phyloP scores from a whole-genome alignment of 2,888 invertebrate genomes.

The Nycteola revayana region DNA sequence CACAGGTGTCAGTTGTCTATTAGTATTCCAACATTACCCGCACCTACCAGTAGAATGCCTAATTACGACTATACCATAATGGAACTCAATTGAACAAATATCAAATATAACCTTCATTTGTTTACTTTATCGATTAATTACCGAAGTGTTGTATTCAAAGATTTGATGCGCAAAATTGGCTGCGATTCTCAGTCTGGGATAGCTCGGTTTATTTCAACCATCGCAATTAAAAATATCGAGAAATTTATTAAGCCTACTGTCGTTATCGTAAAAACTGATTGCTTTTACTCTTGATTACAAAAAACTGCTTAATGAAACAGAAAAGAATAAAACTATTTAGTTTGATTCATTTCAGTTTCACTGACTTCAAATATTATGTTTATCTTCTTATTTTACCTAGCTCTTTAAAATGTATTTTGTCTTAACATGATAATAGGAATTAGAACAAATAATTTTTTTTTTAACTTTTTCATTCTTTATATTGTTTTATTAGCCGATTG shows the following conservation, averaged over 20 bases:
- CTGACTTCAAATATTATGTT: too few relatives aligned
- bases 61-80: constrained; percentile 42
- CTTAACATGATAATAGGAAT: too few relatives aligned
- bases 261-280: constrained; percentile 1
- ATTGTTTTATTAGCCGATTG: too few relatives aligned
- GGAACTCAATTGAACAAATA: constrained; percentile 56
- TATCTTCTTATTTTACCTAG: too few relatives aligned
- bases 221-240: not conserved
- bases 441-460: too few relatives aligned
- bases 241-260: constrained; percentile 3
- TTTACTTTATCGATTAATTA: constrained; percentile 36
- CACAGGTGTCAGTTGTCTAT: constrained; percentile 52
- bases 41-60: constrained; percentile 33
- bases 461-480: too few relatives aligned
- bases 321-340: too few relatives aligned
- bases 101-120: constrained; percentile 35
- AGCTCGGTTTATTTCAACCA: constrained; percentile 6
- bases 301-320: too few relatives aligned
- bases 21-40: constrained; percentile 35
- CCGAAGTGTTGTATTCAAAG: constrained; percentile 32
- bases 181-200: not conserved
- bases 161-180: constrained; percentile 19
- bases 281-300: too few relatives aligned
- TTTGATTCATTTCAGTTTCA: too few relatives aligned
- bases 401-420: too few relatives aligned